Evolutionary conservation across 2,888 invertebrate genomes (phyloP), one percentile per base, ranked within the genome.

Genomic region (Watsonalla cultraria): DNA sequence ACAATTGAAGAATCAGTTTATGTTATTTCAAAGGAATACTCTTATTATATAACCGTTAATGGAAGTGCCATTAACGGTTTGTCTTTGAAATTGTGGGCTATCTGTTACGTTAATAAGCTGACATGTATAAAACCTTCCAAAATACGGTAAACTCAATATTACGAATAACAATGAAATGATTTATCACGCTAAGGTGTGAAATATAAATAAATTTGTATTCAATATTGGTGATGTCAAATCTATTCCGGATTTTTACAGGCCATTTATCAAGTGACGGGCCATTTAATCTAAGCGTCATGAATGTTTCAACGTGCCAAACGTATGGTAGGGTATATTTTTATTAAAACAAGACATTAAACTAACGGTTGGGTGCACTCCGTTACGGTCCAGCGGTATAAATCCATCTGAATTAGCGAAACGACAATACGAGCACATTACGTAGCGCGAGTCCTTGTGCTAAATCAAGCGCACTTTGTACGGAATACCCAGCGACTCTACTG

Each of bases 241-340:
- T 74, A 71, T 75, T 69, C 64, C 69, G 74, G 72, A 74, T 78
- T 72, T 71, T 76, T 72, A 76, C 77, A 74, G 71, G 69, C 78
- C 74, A 82, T 87, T 82, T 80, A 79, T 84, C 80, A 80, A 76
- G 72, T 68, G 78, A 66, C 72, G 77, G 66, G 65, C 80, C 82
- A 82, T 86, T 86, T 81, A 82, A 86, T 85, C 83, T 82, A 80
- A 81, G 74, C 77, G 73, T 72, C 74, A 80, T 78, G 79, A 79
- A 80, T 81, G 77, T 80, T 80, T 77, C 71, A 72, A 70, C 72
- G 75, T 68, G 67, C 71, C 73, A 74, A 67, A 72, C 71, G 68
- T 66, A 68, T 70, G 69, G 68, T 65, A 64, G 58, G 68, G 61
- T 61, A 65, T 70, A 67, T 76, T 74, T 73, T 78, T 78, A 76